Evolutionary conservation across 2,797 vertebrate genomes (phyloP), one percentile per base, ranked within the genome.

Genomic region (Amazonetta brasiliensis): DNA sequence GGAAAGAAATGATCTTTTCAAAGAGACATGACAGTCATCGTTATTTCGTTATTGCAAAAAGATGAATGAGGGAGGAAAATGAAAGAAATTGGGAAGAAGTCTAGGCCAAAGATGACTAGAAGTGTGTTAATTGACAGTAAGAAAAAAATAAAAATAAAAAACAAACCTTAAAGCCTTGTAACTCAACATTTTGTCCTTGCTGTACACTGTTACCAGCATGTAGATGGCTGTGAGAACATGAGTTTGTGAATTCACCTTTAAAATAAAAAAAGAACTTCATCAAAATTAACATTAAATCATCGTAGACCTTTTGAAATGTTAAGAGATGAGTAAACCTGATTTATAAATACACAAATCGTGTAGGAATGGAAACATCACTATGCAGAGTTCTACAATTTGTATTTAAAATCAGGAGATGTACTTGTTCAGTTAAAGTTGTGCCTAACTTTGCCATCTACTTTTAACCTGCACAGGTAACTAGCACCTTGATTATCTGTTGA

Each of bases 1-100:
- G 58, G 85, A 89, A 97, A 93, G 44, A 87, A 92, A 62, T 31
- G 5, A 11, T 66, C 31, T 71, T 94, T 87, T 92, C 52, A 84
- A 94, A 35, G 90, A 90, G 35, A 64, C 2, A 0, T 48, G 31
- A 56, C 19, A 84, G 35, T 92, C 83, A 55, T 54, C 69, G 26
- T 44, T 85, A 80, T 22, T 84, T 54, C 64, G 30, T 44, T 85
- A 80, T 22, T 84, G 41, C 64, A 41, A 46, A 90, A 84, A 20
- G 18, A 16, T 83, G n/a, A 84, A 59, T 31, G 35, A 74, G n/a
- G 31, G 39, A 83, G 74, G 48, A 71, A 93, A 54, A 84, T 69
- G 6, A 75, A 89, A 77, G 5, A 41, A 74, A n/a, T 54, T 67
- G 60, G 75, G 55, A 89, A 52, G 33, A 87, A 56, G 72, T 72